A percentile compares a stretch with the other conserved stretches of the same genome.
Conservation (phyloP, 2,797 vertebrate species). For the Strix occidentalis region DNA sequence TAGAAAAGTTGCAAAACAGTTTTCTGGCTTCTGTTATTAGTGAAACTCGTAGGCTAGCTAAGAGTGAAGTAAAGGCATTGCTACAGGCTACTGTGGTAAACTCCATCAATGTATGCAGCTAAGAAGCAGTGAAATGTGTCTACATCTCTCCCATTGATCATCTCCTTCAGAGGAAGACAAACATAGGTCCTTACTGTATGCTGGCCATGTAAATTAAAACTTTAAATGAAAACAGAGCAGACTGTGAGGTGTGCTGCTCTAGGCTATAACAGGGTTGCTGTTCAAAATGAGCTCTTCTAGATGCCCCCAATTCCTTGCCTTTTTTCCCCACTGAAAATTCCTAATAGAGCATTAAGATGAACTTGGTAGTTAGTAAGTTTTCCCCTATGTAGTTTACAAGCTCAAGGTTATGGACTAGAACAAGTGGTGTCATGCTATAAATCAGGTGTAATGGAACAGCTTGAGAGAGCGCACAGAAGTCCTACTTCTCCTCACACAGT, state of each 20-base stretch:
- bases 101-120: constrained; percentile 51
- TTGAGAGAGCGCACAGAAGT: constrained; percentile 23
- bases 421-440: constrained; percentile 67
- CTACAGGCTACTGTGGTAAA: constrained; percentile 51
- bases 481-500: not conserved
- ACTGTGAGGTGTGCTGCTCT: constrained; percentile 9
- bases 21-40: constrained; percentile 53
- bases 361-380: constrained; percentile 65
- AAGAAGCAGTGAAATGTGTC: constrained; percentile 55
- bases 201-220: constrained; percentile 57
- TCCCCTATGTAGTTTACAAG: constrained; percentile 65
- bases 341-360: constrained; percentile 46
- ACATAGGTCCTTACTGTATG: not conserved
- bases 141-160: constrained; percentile 60
- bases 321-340: constrained; percentile 36
- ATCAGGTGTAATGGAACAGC: constrained; percentile 65
- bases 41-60: constrained; percentile 37
- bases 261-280: not conserved
- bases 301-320: not conserved
- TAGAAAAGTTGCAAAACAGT: constrained; percentile 22
- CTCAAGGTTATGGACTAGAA: constrained; percentile 72
- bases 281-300: constrained; percentile 53
- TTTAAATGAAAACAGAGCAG: constrained; percentile 58
- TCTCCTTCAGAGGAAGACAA: constrained; percentile 52
- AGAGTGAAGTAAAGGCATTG: constrained; percentile 29